phyloP scores from a whole-genome alignment of 2,113 vertebrate genomes.

The Myotis lucifugus region DNA sequence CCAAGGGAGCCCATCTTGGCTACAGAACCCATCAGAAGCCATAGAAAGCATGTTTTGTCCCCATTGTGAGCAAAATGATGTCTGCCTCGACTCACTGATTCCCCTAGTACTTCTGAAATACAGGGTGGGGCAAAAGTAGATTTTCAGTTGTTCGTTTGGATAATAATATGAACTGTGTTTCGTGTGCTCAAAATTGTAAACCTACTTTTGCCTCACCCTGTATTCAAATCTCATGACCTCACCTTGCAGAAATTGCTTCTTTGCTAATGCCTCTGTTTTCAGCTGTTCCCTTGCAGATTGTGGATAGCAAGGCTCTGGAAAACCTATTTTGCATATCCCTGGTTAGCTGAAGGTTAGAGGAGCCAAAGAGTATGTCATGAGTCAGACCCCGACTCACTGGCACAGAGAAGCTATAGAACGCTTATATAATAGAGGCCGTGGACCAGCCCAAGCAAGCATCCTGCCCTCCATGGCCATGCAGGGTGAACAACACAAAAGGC shows the following conservation, averaged over 20 bases:
- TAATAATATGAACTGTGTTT: neutral
- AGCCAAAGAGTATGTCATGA: neutral
- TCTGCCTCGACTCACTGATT: conserved; percentile 1
- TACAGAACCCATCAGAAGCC: conserved; percentile 62
- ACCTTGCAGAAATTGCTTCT: conserved; percentile 41
- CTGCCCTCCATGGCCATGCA: neutral
- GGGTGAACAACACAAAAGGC: neutral
- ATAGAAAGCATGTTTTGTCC: conserved; percentile 45
- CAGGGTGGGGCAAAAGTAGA: neutral
- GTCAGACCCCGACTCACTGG: neutral
- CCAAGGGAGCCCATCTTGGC: conserved; percentile 38
- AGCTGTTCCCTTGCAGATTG: neutral
- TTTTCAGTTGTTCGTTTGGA: neutral
- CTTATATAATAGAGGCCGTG: neutral
- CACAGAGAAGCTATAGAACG: neutral
- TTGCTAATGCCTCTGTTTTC: conserved; percentile 6
- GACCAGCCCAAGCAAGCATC: neutral
- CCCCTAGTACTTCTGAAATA: neutral
- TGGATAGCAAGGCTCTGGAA: neutral
- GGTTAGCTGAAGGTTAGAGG: neutral
- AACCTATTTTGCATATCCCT: neutral
- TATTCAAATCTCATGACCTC: conserved; percentile 38
- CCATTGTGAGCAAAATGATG: conserved; percentile 25
- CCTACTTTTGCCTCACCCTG: neutral
- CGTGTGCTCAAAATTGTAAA: neutral